Evolutionary conservation across 2,797 vertebrate species (phyloP).

Genomic region (Hydrophis major): DNA sequence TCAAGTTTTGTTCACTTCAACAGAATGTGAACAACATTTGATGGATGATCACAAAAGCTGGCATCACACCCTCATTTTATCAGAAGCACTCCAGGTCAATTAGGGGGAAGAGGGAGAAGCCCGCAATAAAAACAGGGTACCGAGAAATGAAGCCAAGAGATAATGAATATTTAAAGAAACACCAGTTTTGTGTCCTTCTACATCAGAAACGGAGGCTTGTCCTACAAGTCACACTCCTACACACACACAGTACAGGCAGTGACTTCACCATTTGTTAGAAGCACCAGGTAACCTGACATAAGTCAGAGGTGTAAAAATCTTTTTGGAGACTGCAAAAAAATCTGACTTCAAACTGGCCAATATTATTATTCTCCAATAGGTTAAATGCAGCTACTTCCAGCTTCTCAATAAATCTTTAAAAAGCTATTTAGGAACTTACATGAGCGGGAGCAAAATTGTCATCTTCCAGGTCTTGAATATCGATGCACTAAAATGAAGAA

Average conservation of each 20-base stretch:
- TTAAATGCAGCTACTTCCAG: constrained; percentile 26
- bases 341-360: too few relatives aligned
- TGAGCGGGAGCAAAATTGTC: constrained; percentile 65
- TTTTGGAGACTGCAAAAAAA: not conserved
- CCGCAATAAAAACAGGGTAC: not conserved
- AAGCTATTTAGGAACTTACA: constrained; percentile 66
- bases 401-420: constrained; percentile 30
- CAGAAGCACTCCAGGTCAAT: not conserved
- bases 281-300: not conserved
- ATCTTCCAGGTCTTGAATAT: constrained; percentile 73
- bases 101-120: not conserved
- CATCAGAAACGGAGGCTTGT: not conserved
- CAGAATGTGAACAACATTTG: not conserved
- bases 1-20: not conserved
- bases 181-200: too few relatives aligned
- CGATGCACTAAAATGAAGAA: constrained; percentile 69
- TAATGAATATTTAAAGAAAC: not conserved
- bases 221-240: not conserved
- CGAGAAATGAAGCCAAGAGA: not conserved
- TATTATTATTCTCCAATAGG: not conserved
- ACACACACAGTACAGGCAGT: not conserved
- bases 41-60: not conserved
- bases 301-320: not conserved
- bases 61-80: not conserved
- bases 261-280: not conserved